Conservation (phyloP, 2,888 invertebrate genomes). For the Anoplius nigerrimus region DNA sequence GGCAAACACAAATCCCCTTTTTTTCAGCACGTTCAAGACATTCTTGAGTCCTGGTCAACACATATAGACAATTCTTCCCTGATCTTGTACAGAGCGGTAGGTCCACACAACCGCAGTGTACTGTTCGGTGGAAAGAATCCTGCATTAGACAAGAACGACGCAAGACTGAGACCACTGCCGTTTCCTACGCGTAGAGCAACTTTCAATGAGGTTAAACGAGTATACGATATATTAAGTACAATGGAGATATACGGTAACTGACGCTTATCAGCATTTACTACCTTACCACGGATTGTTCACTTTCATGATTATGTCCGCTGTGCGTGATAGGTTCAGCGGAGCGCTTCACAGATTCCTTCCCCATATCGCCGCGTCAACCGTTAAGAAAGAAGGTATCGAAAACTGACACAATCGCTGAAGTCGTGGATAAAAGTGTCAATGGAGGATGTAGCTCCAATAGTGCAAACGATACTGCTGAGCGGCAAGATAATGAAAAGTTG, state of each 20-base stretch:
- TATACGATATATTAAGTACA: slow-evolving; percentile 82
- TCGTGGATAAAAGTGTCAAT: slow-evolving; percentile 40
- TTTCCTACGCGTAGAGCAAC: slow-evolving; percentile 90
- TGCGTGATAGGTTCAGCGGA: slow-evolving; percentile 60
- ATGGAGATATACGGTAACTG: slow-evolving; percentile 81
- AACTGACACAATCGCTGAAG: slow-evolving; percentile 50
- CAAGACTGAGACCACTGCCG: slow-evolving; percentile 83
- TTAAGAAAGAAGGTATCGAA: slow-evolving; percentile 61
- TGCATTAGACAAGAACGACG: slow-evolving; percentile 80
- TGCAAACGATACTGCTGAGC: background rate
- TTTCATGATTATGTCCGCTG: background rate
- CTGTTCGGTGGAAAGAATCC: slow-evolving; percentile 86
- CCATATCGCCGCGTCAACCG: slow-evolving; percentile 69
- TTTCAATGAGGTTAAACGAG: slow-evolving; percentile 86
- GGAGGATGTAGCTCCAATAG: slow-evolving; percentile 15
- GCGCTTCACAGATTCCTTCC: slow-evolving; percentile 65
- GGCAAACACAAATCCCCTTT: no score
- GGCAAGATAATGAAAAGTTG: slow-evolving; percentile 49
- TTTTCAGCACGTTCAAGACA: slow-evolving; percentile 84
- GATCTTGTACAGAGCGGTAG: slow-evolving; percentile 86
- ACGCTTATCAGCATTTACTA: slow-evolving; percentile 49
- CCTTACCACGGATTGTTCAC: background rate
- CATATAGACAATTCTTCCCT: slow-evolving; percentile 82
- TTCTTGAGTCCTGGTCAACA: slow-evolving; percentile 82
- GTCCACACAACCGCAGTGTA: slow-evolving; percentile 82